Percentiles rank a stretch among this genome's conserved stretches.
phyloP scores from a whole-genome alignment of 2,888 invertebrate species.

The Linnaemya tessellans region DNA sequence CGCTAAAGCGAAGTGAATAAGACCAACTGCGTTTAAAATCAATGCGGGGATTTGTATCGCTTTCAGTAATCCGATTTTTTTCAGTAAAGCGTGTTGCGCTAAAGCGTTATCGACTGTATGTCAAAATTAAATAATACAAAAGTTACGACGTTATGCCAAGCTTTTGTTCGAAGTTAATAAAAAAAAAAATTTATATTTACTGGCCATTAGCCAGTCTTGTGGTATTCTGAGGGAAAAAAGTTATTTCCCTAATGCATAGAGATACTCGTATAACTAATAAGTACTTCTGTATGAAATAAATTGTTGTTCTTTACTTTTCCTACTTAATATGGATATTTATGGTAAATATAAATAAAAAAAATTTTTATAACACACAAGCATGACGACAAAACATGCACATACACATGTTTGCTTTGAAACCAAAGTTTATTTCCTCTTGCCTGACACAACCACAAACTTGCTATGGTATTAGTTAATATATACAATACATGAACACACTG shows the following conservation, averaged over 20 bases:
- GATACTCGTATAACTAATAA: neutral
- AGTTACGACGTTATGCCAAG: too few relatives aligned
- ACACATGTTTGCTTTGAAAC: conserved; percentile 12
- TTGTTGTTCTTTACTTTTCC: conserved; percentile 30
- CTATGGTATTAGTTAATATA: neutral
- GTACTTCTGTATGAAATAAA: conserved; percentile 21
- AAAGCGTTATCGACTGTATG: too few relatives aligned
- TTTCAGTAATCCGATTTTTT: too few relatives aligned
- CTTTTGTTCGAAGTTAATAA: too few relatives aligned
- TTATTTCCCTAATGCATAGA: neutral
- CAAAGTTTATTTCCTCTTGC: conserved; percentile 39
- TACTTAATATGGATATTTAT: conserved; percentile 46
- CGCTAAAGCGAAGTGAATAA: too few relatives aligned
- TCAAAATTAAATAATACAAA: too few relatives aligned
- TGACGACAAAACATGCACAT: neutral
- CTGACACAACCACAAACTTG: neutral
- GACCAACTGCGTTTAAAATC: too few relatives aligned
- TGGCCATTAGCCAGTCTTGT: too few relatives aligned
- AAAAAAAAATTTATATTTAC: too few relatives aligned
- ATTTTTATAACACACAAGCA: conserved; percentile 11
- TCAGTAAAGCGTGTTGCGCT: too few relatives aligned
- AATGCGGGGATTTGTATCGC: too few relatives aligned
- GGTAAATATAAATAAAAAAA: conserved; percentile 28
- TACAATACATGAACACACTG: neutral
- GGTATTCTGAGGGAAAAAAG: neutral